Evolutionary conservation across 2,888 invertebrate genomes (phyloP).

Genomic region (Mythimna impura): DNA sequence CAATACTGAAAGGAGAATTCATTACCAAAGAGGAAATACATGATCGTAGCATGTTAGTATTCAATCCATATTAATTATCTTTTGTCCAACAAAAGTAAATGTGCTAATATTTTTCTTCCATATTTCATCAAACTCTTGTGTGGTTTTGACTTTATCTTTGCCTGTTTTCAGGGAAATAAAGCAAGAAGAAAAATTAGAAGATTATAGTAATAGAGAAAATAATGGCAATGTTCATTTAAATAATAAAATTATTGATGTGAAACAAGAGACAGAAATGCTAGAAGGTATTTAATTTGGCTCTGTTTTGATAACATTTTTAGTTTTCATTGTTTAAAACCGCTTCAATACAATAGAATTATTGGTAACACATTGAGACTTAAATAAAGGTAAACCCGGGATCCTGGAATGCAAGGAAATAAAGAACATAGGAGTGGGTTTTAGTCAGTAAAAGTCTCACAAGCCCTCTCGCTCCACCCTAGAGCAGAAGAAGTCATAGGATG

Average conservation of each 20-base stretch:
- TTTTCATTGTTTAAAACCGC: neutral
- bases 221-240: constrained; percentile 22
- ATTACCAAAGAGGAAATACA: constrained; percentile 61
- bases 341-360: too few species aligned
- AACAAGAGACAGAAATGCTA: constrained; percentile 47
- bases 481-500: too few species aligned
- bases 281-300: constrained; percentile 41
- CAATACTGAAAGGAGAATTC: constrained; percentile 72
- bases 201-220: constrained; percentile 17
- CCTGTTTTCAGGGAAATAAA: constrained; percentile 40
- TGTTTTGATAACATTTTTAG: neutral
- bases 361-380: neutral
- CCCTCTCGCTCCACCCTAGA: too few species aligned
- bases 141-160: too few species aligned
- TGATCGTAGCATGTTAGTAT: constrained; percentile 59
- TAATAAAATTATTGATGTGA: constrained; percentile 45
- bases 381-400: too few species aligned
- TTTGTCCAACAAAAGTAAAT: neutral
- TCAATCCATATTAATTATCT: neutral
- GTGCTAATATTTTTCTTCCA: neutral
- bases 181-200: constrained; percentile 33
- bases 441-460: too few species aligned
- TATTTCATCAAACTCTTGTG: neutral
- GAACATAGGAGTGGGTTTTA: too few species aligned
- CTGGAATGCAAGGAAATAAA: too few species aligned